Evolutionary conservation across 1,140 invertebrate genomes (phyloP), one percentile per base, ranked within the genome.

Genomic region (Philopotamus ludificatus): DNA sequence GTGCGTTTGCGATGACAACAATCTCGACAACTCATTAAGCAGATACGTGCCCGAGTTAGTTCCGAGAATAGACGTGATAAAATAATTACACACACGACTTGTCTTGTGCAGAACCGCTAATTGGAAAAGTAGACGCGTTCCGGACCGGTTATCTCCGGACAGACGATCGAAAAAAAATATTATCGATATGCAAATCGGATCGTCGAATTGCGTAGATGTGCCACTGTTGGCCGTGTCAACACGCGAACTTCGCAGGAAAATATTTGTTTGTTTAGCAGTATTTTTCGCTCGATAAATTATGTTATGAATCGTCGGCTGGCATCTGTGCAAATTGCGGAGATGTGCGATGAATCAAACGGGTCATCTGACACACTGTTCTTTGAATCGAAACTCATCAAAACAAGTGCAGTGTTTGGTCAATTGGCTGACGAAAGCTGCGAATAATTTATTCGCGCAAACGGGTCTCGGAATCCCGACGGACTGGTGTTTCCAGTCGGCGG

Each of bases 401-500:
- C n/a, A n/a, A n/a, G n/a, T n/a, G n/a, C n/a, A n/a, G n/a, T n/a
- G 28, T 4, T 34, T 12, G 28, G 4, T 34, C 12, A 34, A 34
- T 34, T 34, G 28, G 12, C 28, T 12, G 28, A 34, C 28, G 28
- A 34, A 34, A 34, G n/a, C 28, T 34, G 28, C 4, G 28, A 3
- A 26, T 53, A 53, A 53, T 53, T 53, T 22, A 53, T 53, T 53
- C 50, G 50, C 20, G 28, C 54, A 57, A 26, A n/a, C n/a, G n/a
- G 28, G 54, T 57, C 54, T 57, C 54, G 54, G 54, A 57, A 57
- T 57, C 54, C 54, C 23, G 54, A 57, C 54, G 39, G 54, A 57
- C 54, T 57, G 42, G 54, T 57, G 44, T 18, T 45, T 9, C 44
- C 8, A 45, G 4, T 18, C 9, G 44, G 3, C 4, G 44, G 20